These are phyloP conservation scores for Marasmarcha lunaedactyla DNA, from an alignment of 2,888 invertebrate species.

Conservation along the genomic window DNA sequence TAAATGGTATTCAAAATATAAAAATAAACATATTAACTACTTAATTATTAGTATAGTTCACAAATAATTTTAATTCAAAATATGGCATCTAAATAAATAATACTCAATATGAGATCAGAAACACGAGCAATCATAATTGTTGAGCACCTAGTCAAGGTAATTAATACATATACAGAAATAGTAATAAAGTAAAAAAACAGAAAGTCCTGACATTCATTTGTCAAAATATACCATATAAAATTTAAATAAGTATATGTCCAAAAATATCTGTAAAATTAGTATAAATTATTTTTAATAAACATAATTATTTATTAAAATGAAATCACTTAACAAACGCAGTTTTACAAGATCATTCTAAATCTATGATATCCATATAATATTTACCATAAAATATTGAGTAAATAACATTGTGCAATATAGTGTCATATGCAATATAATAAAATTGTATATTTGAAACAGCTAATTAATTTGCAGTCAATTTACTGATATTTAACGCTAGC, in stretches of 20 bases:
- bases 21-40: conserved; percentile 17
- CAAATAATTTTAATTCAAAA: conserved; percentile 46
- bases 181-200: too few species aligned
- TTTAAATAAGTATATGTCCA: conserved; percentile 1
- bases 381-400: conserved; percentile 59
- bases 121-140: conserved; percentile 42
- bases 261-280: conserved; percentile 3
- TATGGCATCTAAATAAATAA: conserved; percentile 70
- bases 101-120: conserved; percentile 67
- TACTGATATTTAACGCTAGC: neutral
- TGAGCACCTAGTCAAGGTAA: neutral
- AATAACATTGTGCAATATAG: conserved; percentile 63
- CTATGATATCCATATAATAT: conserved; percentile 14
- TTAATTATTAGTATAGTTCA: conserved; percentile 18
- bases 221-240: neutral
- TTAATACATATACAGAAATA: neutral
- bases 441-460: neutral
- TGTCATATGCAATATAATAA: conserved; percentile 9
- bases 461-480: neutral
- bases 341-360: too few species aligned
- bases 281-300: conserved; percentile 8
- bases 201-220: too few species aligned
- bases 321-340: too few species aligned
- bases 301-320: too few species aligned
- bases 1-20: conserved; percentile 20